A percentile compares a stretch with the other conserved stretches of the same genome.
phyloP scores from a whole-genome alignment of 2,797 vertebrate genomes.

The Gadopsis marmoratus region DNA sequence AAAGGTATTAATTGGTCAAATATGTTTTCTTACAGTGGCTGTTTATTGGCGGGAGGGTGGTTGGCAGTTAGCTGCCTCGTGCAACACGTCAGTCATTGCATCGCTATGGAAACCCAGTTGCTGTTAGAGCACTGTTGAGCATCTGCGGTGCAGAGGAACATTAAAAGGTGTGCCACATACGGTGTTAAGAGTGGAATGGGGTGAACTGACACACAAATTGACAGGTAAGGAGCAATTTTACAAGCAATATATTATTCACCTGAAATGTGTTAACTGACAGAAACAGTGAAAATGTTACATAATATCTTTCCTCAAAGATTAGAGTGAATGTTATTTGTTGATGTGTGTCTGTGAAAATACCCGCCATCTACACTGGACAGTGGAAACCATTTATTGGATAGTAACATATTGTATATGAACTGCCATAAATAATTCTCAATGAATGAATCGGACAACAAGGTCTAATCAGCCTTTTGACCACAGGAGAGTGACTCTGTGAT shows the following conservation, averaged over 20 bases:
- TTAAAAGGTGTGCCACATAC: not conserved
- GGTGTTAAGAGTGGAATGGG: not conserved
- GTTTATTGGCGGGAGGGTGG: not conserved
- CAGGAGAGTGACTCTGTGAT: constrained; percentile 34
- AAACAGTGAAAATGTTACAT: not conserved
- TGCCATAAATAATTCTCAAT: constrained; percentile 1
- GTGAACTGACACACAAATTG: not conserved
- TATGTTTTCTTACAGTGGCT: not conserved
- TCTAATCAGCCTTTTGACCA: constrained; percentile 33
- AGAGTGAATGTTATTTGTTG: not conserved
- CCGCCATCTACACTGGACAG: not conserved
- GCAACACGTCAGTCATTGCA: constrained; percentile 22
- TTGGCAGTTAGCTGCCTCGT: not conserved
- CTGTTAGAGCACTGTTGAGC: not conserved
- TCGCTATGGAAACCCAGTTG: constrained; percentile 29
- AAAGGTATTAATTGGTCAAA: not conserved
- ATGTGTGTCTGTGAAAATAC: not conserved
- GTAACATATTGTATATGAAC: not conserved
- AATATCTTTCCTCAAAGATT: not conserved
- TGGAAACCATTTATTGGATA: not conserved
- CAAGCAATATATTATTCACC: not conserved
- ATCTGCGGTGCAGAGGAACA: not conserved
- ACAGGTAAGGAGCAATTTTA: constrained; percentile 16
- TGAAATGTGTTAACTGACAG: not conserved
- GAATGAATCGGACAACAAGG: constrained; percentile 31